Evolutionary conservation across 1,140 invertebrate genomes (phyloP).

Genomic region (Drosophila baimaii): DNA sequence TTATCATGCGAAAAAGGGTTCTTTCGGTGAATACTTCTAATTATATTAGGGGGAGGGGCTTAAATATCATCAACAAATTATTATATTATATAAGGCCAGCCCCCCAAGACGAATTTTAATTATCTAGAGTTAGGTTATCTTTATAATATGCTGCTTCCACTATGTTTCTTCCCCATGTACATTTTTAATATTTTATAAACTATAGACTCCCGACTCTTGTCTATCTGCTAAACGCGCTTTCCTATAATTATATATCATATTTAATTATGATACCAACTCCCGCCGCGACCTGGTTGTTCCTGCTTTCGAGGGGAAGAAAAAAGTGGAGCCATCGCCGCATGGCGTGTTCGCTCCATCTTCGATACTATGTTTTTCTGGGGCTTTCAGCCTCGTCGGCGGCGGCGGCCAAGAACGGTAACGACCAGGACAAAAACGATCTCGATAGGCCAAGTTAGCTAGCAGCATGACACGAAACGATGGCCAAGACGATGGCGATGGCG

Average conservation of each 20-base stretch:
- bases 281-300: constrained; percentile 23
- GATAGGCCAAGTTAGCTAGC: constrained; percentile 58
- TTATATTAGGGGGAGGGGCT: too few species aligned
- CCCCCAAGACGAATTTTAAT: too few species aligned
- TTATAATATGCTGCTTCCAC: too few species aligned
- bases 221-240: neutral
- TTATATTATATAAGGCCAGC: too few species aligned
- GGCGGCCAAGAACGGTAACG: constrained; percentile 76
- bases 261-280: constrained; percentile 1
- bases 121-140: too few species aligned
- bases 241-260: neutral
- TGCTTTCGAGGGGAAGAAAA: neutral
- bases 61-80: too few species aligned
- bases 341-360: constrained; percentile 69
- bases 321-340: constrained; percentile 33
- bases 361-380: constrained; percentile 43
- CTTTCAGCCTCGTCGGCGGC: neutral
- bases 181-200: neutral
- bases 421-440: constrained; percentile 63
- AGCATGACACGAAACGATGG: constrained; percentile 63
- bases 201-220: neutral
- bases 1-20: too few species aligned
- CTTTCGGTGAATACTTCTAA: too few species aligned
- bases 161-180: too few species aligned
- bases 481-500: constrained; percentile 19